These are phyloP conservation scores for Vimba vimba DNA, from an alignment of 2,113 vertebrate species.

Conservation along the genomic window DNA sequence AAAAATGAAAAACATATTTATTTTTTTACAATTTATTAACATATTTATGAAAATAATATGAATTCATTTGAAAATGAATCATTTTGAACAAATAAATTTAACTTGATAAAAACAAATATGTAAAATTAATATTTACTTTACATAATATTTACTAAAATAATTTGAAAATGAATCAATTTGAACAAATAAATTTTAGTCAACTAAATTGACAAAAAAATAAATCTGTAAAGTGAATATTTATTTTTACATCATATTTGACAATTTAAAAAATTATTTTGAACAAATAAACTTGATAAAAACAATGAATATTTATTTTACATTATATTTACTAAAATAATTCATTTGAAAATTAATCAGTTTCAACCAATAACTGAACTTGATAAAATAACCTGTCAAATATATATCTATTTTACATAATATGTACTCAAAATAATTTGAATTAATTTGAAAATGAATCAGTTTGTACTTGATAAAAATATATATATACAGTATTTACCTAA, in stretches of 20 bases:
- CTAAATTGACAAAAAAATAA: background rate
- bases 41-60: background rate
- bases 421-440: too few relatives aligned
- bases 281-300: background rate
- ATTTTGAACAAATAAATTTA: background rate
- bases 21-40: background rate
- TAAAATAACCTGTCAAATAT: background rate
- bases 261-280: background rate
- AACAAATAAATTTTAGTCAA: background rate
- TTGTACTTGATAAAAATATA: too few relatives aligned
- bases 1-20: background rate
- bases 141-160: background rate
- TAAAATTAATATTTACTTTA: background rate
- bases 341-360: background rate
- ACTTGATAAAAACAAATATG: background rate
- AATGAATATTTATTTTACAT: background rate
- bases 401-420: background rate
- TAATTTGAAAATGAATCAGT: too few relatives aligned
- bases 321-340: background rate
- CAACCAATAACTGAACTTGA: background rate
- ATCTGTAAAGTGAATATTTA: background rate
- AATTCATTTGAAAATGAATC: background rate
- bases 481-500: too few relatives aligned
- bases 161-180: background rate
- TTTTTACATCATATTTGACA: background rate